Evolutionary conservation across 2,888 invertebrate species (phyloP).

Genomic region (Callyntrura sp.): DNA sequence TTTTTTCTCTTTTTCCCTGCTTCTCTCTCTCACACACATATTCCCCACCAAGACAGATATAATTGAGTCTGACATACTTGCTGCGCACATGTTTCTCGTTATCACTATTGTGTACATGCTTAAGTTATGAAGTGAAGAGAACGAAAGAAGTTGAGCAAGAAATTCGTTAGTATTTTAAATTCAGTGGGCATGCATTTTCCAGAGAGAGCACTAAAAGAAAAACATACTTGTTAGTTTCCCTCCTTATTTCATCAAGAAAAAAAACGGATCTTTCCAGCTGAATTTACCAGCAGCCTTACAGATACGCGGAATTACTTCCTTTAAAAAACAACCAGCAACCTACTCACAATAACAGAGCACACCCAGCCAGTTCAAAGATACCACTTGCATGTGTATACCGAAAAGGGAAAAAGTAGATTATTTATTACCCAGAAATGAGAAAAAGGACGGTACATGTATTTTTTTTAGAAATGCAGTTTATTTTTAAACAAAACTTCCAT

Average conservation of each 20-base stretch:
- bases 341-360: too few relatives aligned
- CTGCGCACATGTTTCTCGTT: slow-evolving; percentile 67
- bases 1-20: neutral
- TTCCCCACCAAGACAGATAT: slow-evolving; percentile 48
- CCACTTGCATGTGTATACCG: neutral
- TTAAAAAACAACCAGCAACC: neutral
- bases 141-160: slow-evolving; percentile 24
- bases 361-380: too few relatives aligned
- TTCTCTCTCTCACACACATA: neutral
- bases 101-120: neutral
- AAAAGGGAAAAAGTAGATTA: slow-evolving; percentile 67
- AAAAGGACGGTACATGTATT: neutral
- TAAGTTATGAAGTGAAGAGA: slow-evolving; percentile 1
- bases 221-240: slow-evolving; percentile 50
- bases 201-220: slow-evolving; percentile 74
- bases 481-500: neutral
- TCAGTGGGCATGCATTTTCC: slow-evolving; percentile 73
- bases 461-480: neutral
- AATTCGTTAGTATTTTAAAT: slow-evolving; percentile 76
- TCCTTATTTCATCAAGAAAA: slow-evolving; percentile 11
- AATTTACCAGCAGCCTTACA: slow-evolving; percentile 31
- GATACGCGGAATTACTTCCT: neutral
- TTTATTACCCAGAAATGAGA: slow-evolving; percentile 58
- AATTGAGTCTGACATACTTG: slow-evolving; percentile 65
- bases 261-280: slow-evolving; percentile 37